These are phyloP conservation scores for Centropristis striata DNA, from an alignment of 2,113 vertebrate genomes.

Conservation along the genomic window DNA sequence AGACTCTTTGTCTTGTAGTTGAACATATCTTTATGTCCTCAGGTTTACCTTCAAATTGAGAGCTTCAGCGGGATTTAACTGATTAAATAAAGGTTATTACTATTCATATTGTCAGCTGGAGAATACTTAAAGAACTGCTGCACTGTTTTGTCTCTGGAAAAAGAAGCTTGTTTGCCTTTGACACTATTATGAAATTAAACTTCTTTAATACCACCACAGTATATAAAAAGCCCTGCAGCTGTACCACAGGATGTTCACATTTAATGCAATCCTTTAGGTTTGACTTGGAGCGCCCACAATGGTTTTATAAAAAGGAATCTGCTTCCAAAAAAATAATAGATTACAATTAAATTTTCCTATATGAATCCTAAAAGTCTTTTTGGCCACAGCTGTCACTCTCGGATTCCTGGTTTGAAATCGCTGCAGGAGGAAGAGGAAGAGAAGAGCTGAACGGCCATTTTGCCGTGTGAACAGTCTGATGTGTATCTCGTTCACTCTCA, in stretches of 20 bases:
- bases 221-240: background rate
- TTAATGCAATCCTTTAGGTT: constrained; percentile 24
- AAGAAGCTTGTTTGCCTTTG: no score
- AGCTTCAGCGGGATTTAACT: no score
- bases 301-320: background rate
- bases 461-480: background rate
- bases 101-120: background rate
- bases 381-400: constrained; percentile 42
- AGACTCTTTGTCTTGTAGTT: no score
- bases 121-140: background rate
- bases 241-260: background rate
- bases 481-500: background rate
- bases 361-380: constrained; percentile 61
- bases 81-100: background rate
- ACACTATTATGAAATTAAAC: background rate
- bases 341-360: constrained; percentile 44
- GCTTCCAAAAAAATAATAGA: constrained; percentile 39
- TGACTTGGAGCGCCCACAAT: background rate
- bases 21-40: no score
- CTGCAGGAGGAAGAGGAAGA: constrained; percentile 4
- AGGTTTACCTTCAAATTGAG: no score
- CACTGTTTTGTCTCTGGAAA: background rate
- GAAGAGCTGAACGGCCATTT: background rate
- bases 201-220: background rate
- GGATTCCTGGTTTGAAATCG: background rate